phyloP scores from a whole-genome alignment of 2,797 vertebrate species.

The Alfaro cultratus region DNA sequence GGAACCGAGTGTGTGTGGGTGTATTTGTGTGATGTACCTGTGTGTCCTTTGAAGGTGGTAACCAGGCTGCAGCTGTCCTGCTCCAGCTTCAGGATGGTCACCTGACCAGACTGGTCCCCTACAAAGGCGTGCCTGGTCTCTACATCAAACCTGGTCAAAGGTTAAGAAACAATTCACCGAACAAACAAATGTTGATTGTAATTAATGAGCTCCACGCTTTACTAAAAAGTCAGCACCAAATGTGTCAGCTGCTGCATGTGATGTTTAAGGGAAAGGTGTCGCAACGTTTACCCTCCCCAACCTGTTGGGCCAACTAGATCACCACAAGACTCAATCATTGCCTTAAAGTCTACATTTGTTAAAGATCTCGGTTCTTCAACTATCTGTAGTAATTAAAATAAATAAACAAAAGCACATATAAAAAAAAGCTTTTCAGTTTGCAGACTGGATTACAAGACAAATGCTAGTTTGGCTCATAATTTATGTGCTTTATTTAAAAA shows the following conservation, averaged over 20 bases:
- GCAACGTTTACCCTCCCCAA: not conserved
- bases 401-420: not conserved
- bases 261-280: not conserved
- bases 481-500: not conserved
- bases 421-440: not conserved
- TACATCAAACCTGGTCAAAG: constrained; percentile 89
- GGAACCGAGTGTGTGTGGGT: constrained; percentile 1
- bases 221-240: not conserved
- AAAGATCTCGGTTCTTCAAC: not conserved
- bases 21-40: constrained; percentile 80
- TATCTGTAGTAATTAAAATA: not conserved
- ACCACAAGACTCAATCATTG: not conserved
- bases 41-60: constrained; percentile 97
- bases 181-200: not conserved
- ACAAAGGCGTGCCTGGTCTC: constrained; percentile 97
- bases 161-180: constrained; percentile 68
- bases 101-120: constrained; percentile 97
- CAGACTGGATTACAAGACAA: not conserved
- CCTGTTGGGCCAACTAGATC: not conserved
- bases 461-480: not conserved
- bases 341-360: not conserved
- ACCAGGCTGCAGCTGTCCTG: constrained; percentile 95
- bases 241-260: not conserved
- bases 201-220: not conserved
- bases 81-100: constrained; percentile 97